Conservation (phyloP, 2,797 vertebrate species). For the Clarias platycephalus region DNA sequence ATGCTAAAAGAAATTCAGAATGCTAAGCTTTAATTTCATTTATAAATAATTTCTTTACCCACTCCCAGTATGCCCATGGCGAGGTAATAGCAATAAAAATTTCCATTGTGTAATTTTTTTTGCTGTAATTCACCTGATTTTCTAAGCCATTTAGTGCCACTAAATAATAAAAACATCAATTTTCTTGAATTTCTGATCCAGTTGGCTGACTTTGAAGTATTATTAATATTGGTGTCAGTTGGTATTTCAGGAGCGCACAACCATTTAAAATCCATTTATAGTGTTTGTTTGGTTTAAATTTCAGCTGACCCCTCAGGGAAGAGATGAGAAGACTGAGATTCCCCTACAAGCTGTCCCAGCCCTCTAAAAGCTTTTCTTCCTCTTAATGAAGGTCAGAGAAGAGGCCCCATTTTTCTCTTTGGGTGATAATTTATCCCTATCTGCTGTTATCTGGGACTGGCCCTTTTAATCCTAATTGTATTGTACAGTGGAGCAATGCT, state of each 20-base stretch:
- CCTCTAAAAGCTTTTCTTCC: conserved; percentile 67
- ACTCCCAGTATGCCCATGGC: neutral
- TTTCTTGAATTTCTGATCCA: neutral
- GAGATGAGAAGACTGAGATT: conserved; percentile 68
- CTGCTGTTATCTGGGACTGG: conserved; percentile 77
- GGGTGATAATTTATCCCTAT: conserved; percentile 83
- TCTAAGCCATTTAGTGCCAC: conserved; percentile 5
- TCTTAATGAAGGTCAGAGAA: conserved; percentile 83
- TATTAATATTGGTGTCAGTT: conserved; percentile 1
- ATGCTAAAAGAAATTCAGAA: conserved; percentile 42
- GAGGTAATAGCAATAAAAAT: neutral
- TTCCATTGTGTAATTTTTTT: neutral
- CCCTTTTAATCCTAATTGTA: conserved; percentile 87
- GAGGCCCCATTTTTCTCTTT: conserved; percentile 77
- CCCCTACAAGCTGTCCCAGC: conserved; percentile 64
- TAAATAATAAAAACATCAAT: neutral
- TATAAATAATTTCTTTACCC: conserved; percentile 30
- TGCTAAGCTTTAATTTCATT: conserved; percentile 37
- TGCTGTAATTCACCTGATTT: conserved; percentile 29
- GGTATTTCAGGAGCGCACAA: neutral
- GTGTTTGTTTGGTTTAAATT: conserved; percentile 44
- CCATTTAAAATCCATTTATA: conserved; percentile 33
- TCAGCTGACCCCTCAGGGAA: conserved; percentile 51
- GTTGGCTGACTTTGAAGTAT: neutral
- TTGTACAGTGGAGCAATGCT: conserved; percentile 80